Conservation (phyloP, 2,113 vertebrate genomes). For the Garra rufa region DNA sequence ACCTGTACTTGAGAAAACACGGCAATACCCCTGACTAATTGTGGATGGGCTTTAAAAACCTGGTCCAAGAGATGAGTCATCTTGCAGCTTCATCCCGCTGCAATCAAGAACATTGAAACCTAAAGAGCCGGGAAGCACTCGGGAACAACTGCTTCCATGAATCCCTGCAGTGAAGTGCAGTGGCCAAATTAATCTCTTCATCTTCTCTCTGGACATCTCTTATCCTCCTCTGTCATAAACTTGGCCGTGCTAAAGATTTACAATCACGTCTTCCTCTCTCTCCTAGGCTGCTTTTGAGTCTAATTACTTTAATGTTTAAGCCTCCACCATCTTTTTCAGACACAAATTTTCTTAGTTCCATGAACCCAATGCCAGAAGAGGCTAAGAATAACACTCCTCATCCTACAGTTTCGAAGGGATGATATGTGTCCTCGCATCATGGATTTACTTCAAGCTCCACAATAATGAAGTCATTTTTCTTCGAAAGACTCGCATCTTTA, state of each 20-base stretch:
- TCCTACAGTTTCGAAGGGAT: conserved; percentile 50
- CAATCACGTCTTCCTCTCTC: conserved; percentile 62
- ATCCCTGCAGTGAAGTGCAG: conserved; percentile 63
- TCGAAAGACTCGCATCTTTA: conserved; percentile 63
- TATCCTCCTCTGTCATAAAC: conserved; percentile 75
- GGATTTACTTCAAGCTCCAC: conserved; percentile 62
- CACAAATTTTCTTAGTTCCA: conserved; percentile 58
- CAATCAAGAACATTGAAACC: conserved; percentile 61
- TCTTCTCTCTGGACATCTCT: conserved; percentile 64
- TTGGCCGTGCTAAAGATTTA: conserved; percentile 72
- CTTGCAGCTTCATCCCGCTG: conserved; percentile 55
- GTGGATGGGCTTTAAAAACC: conserved; percentile 14
- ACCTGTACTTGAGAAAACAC: conserved; percentile 28
- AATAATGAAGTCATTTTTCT: conserved; percentile 69
- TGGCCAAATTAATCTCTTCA: conserved; percentile 71
- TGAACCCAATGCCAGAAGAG: conserved; percentile 63
- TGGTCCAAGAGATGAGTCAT: conserved; percentile 56
- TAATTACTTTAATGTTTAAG: conserved; percentile 63
- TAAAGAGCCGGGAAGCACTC: conserved; percentile 53
- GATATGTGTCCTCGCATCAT: conserved; percentile 52
- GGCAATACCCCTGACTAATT: conserved; percentile 7
- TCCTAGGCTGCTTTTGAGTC: conserved; percentile 57
- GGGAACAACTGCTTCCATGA: conserved; percentile 54
- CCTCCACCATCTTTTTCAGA: conserved; percentile 62
- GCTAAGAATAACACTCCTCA: conserved; percentile 65